Base-by-base conservation (phyloP, 2,888 invertebrate genomes). In the Ophioninae sp. region DNA sequence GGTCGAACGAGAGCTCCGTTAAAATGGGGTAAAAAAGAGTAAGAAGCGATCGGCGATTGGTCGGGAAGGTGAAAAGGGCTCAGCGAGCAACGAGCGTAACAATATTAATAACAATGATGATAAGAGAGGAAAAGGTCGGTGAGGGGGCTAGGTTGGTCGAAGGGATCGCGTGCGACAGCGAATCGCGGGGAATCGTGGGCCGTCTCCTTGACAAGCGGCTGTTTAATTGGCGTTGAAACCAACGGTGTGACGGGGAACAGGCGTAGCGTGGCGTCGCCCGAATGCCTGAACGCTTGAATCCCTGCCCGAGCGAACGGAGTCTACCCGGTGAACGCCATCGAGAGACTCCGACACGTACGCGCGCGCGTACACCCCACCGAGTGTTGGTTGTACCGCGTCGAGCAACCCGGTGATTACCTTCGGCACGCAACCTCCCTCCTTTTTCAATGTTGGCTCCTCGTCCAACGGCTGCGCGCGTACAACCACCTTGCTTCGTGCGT, bases 171-270 rank as follows among this genome's bases (percentile, higher is more conserved):
- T 91, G 92, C 91, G 91, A 90, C 91, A 90, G 87, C 91, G 90
- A 91, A 91, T 91, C 90, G 90, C 88, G 86, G 87, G 86, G 90
- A 89, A 89, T 88, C 88, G 88, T 89, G 88, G 89, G 88, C 89
- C 87, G 90, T 90, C 91, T 91, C 90, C 92, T 91, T 93, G 93
- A 93, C 93, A 92, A 92, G 92, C 92, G 92, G 91, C 90, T 93
- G 93, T 92, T 93, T 92, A 93, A 93, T 93, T 93, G 92, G 93
- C 93, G 93, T 93, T 93, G 93, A 93, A 93, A 93, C 89, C 92
- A 93, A 89, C 91, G 90, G 92, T 92, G 93, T 92, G 93, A 93
- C 93, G 93, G 90, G 30, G 90, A 92, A 92, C 90, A 90, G 30
- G 89, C 91, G 90, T 90, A 89, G 88, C 89, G 90, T 89, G 89